A percentile compares a stretch with the other conserved stretches of the same genome.
Conservation (phyloP, 1,140 invertebrate genomes). For the Lucilia cuprina region DNA sequence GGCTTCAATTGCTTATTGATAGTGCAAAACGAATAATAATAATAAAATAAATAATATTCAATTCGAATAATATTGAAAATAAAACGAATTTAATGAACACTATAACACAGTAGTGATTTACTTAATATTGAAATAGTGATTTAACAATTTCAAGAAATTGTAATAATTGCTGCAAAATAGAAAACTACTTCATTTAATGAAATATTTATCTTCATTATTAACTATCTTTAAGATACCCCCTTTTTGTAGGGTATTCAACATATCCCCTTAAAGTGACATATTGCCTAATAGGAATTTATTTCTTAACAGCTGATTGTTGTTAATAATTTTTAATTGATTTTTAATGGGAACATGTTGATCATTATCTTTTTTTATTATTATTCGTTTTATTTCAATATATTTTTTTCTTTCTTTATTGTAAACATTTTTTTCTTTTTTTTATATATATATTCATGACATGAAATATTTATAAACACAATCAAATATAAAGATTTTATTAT, state of each 20-base stretch:
- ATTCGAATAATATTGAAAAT: neutral
- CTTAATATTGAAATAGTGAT: no score
- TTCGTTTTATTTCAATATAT: no score
- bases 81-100: neutral
- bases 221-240: neutral
- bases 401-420: no score
- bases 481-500: neutral
- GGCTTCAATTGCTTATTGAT: neutral
- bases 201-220: neutral
- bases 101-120: no score
- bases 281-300: neutral
- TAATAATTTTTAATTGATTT: conserved; percentile 4
- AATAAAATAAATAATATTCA: neutral
- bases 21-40: neutral
- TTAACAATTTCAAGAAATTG: no score
- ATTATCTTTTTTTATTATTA: neutral
- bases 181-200: no score
- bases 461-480: neutral
- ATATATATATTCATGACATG: neutral
- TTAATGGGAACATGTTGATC: conserved; percentile 1
- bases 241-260: neutral
- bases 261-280: neutral
- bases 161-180: no score
- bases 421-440: neutral
- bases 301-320: neutral